Base-by-base conservation (phyloP, 2,113 vertebrate genomes). In the Aplodontia rufa region DNA sequence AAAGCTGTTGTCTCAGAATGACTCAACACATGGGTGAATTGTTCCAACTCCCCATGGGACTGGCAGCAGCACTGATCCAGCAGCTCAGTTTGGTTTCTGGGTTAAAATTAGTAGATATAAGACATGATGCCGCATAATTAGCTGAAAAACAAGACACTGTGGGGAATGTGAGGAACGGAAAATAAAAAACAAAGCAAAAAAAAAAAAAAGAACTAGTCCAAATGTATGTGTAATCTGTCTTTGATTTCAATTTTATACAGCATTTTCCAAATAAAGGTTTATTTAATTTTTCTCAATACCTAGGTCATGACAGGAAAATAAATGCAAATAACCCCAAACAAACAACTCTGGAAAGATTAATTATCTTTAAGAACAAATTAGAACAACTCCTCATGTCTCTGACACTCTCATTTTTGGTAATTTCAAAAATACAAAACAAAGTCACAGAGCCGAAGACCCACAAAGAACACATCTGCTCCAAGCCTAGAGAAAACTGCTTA, bases 51-150 rank as follows among this genome's bases (percentile, higher is more conserved):
- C 14, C 75, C 37, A 11, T 1, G 68, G 78, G 37, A 60, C 10
- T 14, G 13, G 4, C 28, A 45, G 53, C 53, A 91, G 66, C 24
- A 79, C 7, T 79, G 45, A 19, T 49, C 78, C 30, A 22, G 40
- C 40, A 90, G 32, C 40, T 24, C 26, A 83, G 58, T 13, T 87
- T 55, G 47, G 68, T 69, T 84, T 37, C 37, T 69, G 42, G 87
- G 53, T 72, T 93, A 86, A 75, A 94, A 78, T 82, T 85, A 91
- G 60, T 91, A 86, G 20, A 68, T 60, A 68, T 14, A 89, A 91
- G 30, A 55, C 49, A 72, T 9, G 11, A 76, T 71, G 42, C 24
- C 45, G 71, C 26, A 91, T 81, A 88, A 90, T 92, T 76, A 62
- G 84, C 69, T 94, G 7, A 75, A 69, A 90, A 66, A 28, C 26